phyloP scores from a whole-genome alignment of 2,888 invertebrate species.

The Galeopsomyia nigrocyanea region DNA sequence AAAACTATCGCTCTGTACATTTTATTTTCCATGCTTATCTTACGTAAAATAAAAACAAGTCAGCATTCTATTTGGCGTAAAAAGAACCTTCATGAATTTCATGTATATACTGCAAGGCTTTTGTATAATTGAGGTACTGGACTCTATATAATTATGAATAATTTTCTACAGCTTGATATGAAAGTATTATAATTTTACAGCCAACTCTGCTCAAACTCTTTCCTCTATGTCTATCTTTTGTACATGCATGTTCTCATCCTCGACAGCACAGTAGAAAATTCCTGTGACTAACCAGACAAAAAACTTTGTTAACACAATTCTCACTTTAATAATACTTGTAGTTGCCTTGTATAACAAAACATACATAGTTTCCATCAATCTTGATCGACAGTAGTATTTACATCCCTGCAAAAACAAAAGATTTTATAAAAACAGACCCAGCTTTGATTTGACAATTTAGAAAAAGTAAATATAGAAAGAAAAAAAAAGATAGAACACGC shows the following conservation, averaged over 20 bases:
- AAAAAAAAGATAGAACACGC: no score
- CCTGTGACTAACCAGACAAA: not conserved
- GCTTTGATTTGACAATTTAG: no score
- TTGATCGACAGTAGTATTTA: no score
- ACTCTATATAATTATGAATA: no score
- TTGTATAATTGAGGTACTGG: no score
- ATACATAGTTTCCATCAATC: not conserved
- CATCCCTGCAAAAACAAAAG: no score
- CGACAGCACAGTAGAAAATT: conserved; percentile 12
- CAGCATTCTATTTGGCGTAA: conserved; percentile 8
- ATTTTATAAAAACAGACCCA: no score
- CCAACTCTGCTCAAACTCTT: conserved; percentile 58
- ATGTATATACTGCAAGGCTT: no score
- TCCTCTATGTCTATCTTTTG: conserved; percentile 22
- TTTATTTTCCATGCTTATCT: conserved; percentile 52
- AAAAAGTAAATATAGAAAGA: no score
- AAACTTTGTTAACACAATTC: no score
- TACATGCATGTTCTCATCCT: conserved; percentile 31
- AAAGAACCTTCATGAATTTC: not conserved
- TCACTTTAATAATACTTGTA: no score
- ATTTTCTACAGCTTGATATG: no score
- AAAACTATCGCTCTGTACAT: conserved; percentile 45
- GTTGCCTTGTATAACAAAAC: not conserved
- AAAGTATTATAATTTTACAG: conserved; percentile 52
- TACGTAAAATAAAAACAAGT: not conserved